Percentiles rank a stretch among this genome's conserved stretches.
These are phyloP conservation scores for Boloria euphrosyne DNA, from an alignment of 2,888 invertebrate genomes.

Conservation along the genomic window DNA sequence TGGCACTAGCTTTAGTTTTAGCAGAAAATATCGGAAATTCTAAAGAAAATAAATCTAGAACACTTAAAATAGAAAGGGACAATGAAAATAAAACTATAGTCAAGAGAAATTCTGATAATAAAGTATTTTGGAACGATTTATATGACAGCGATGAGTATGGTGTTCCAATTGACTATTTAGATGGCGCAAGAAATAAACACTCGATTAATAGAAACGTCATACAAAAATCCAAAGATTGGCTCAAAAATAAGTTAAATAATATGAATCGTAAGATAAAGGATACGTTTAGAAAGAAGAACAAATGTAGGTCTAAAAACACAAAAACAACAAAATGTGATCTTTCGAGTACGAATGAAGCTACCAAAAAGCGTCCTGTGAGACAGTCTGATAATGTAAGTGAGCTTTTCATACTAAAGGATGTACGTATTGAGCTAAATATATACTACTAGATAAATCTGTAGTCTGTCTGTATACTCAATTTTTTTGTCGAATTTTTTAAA, in stretches of 20 bases:
- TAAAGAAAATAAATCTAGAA: conserved; percentile 1
- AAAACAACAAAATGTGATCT: not conserved
- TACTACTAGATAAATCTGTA: too few relatives aligned
- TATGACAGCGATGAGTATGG: conserved; percentile 71
- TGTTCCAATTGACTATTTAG: conserved; percentile 50
- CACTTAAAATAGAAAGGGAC: conserved; percentile 38
- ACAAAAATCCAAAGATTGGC: conserved; percentile 58
- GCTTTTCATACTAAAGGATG: not conserved
- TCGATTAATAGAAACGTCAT: conserved; percentile 49
- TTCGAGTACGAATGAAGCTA: not conserved
- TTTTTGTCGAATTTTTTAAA: too few relatives aligned
- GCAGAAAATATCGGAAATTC: conserved; percentile 19
- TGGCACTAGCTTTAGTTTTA: conserved; percentile 31
- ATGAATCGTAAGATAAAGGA: conserved; percentile 48
- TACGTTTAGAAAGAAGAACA: conserved; percentile 26
- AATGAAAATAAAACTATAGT: conserved; percentile 45
- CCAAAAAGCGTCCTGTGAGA: conserved; percentile 18
- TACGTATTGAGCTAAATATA: not conserved
- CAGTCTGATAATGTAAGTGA: conserved; percentile 25
- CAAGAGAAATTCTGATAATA: conserved; percentile 54
- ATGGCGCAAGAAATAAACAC: conserved; percentile 51
- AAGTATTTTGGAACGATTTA: conserved; percentile 68
- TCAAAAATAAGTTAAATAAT: conserved; percentile 57
- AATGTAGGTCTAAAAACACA: conserved; percentile 23
- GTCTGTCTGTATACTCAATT: too few relatives aligned